Evolutionary conservation across 2,888 invertebrate genomes (phyloP), one percentile per base, ranked within the genome.

Genomic region (Eustalomyia histrio): DNA sequence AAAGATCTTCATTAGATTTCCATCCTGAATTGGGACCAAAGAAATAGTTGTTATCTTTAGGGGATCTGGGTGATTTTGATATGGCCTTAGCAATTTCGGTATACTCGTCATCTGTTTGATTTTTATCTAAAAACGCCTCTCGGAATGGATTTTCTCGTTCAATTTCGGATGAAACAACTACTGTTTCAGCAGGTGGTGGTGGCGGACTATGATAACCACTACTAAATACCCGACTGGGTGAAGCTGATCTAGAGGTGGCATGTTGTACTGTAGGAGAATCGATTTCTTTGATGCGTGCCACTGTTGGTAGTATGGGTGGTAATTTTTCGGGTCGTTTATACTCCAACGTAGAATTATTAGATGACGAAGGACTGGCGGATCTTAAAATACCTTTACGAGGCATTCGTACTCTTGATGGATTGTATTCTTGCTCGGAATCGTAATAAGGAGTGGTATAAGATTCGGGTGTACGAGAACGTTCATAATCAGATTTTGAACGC

Each of bases 111-210:
- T 90, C 89, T 7, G 83, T 85, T 9, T 80, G 43, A 14, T 83
- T 83, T 33, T 78, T 82, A 16, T 84, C 84, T 16, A 88, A 84
- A 78, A 87, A 88, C 67, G 89, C 88, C 72, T 88, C 86, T 0
- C 90, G 88, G 84, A 91, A 91, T 24, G 91, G 91, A 86, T 91
- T 91, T 55, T 91, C 91, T 1, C 88, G 87, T 73, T 90, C 90
- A 71, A 90, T 88, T 85, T 91, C 90, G 0, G 83, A 72, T 9
- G 86, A 85, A 5, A 85, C 65, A 6, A 80, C 53, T 1, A 84
- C 76, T 50, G 75, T 82, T 78, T 86, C 86, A 2, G 81, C 72
- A 0, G 84, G 76, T 12, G 86, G 85, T 10, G 85, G 85, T 16
- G 86, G 85, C 74, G 85, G 84, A 82, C 86, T 85, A 35, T 83